Percentiles rank a stretch among this genome's conserved stretches.
Evolutionary conservation across 2,113 vertebrate species (phyloP).

Genomic region (Physeter macrocephalus): DNA sequence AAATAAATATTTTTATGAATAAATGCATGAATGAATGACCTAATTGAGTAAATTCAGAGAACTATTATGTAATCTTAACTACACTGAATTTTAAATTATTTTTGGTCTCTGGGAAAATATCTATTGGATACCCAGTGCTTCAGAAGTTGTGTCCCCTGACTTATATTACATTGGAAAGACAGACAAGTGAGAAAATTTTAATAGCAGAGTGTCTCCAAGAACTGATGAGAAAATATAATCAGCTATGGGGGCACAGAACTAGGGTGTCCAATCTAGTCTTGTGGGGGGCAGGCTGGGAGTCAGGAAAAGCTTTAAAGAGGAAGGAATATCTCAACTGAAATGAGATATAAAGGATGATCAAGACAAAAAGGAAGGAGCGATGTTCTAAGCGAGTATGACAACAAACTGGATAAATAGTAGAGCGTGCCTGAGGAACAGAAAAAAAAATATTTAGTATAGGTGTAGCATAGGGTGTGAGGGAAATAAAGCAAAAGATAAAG

Average conservation of each 20-base stretch:
- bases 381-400: background rate
- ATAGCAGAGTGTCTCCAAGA: background rate
- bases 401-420: background rate
- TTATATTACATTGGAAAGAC: background rate
- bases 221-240: background rate
- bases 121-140: background rate
- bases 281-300: too few species aligned
- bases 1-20: conserved; percentile 12
- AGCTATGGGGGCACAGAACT: background rate
- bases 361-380: background rate
- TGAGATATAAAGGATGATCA: background rate
- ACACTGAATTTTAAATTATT: background rate
- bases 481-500: background rate
- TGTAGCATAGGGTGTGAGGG: background rate
- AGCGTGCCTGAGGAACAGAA: background rate
- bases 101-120: background rate
- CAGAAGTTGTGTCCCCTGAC: background rate
- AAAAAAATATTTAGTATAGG: background rate
- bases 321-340: background rate
- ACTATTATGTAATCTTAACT: background rate
- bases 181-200: background rate
- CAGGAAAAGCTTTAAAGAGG: background rate
- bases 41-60: background rate
- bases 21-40: background rate
- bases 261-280: background rate